These are phyloP conservation scores for Zeugodacus cucurbitae DNA, from an alignment of 1,140 invertebrate species.

Conservation along the genomic window DNA sequence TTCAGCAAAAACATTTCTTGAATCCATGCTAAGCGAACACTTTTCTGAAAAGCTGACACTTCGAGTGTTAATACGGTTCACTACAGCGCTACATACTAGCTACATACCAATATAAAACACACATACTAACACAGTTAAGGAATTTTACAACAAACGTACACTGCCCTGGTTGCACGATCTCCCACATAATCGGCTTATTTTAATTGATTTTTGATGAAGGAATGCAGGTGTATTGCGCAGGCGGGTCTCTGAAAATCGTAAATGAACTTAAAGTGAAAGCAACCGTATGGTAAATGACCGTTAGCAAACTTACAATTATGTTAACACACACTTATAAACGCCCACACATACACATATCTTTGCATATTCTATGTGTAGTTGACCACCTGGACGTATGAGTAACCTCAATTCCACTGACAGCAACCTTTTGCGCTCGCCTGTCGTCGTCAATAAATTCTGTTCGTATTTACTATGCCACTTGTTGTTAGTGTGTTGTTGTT, in stretches of 20 bases:
- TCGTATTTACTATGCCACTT: background rate
- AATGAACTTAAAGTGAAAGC: background rate
- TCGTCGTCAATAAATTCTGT: background rate
- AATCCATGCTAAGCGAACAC: background rate
- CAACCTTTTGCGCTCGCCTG: background rate
- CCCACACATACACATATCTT: background rate
- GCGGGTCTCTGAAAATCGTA: background rate
- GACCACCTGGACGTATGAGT: background rate
- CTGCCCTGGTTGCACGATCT: background rate
- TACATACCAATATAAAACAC: background rate
- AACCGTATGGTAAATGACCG: background rate
- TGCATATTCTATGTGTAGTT: background rate
- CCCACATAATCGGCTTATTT: background rate
- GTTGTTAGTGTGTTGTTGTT: background rate
- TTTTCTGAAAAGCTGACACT: background rate
- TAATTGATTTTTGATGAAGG: slow-evolving; percentile 7
- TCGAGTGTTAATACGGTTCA: background rate
- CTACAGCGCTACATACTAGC: background rate
- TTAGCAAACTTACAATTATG: background rate
- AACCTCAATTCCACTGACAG: background rate
- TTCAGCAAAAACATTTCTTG: background rate
- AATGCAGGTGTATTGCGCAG: background rate
- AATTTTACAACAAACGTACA: background rate
- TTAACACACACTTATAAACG: background rate
- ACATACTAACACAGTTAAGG: background rate